A percentile compares a stretch with the other conserved stretches of the same genome.
phyloP scores from a whole-genome alignment of 1,140 invertebrate genomes.

The Zaprionus gabonicus region DNA sequence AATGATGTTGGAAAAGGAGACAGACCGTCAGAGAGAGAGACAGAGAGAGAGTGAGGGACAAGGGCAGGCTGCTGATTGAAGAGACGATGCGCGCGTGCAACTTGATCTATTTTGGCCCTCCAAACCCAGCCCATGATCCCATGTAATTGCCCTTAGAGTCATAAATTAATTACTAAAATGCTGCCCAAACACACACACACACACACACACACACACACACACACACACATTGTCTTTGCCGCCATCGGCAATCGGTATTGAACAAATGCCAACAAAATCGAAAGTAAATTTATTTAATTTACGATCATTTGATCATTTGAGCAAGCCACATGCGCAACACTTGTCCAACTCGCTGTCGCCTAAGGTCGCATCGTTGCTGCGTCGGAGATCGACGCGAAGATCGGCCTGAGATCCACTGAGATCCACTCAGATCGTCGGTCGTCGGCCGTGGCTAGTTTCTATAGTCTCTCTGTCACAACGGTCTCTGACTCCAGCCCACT shows the following conservation, averaged over 20 bases:
- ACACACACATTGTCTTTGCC: slow-evolving; percentile 10
- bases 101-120: slow-evolving; percentile 2
- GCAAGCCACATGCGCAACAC: slow-evolving; percentile 43
- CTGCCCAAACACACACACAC: slow-evolving; percentile 10
- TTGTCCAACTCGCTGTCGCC: slow-evolving; percentile 34
- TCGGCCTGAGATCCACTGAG: slow-evolving; percentile 7
- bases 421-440: slow-evolving; percentile 21
- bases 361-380: slow-evolving; percentile 47
- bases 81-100: slow-evolving; percentile 38
- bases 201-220: background rate
- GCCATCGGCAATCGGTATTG: background rate
- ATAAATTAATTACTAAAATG: slow-evolving; percentile 70
- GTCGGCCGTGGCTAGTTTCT: slow-evolving; percentile 1
- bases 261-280: slow-evolving; percentile 56
- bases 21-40: background rate
- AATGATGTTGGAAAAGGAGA: slow-evolving; percentile 47
- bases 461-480: slow-evolving; percentile 8
- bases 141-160: slow-evolving; percentile 65
- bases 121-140: background rate
- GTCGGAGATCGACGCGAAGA: background rate
- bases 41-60: background rate
- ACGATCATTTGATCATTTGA: slow-evolving; percentile 48
- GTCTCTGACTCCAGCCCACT: slow-evolving; percentile 9
- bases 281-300: slow-evolving; percentile 77
- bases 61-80: slow-evolving; percentile 51